These are phyloP conservation scores for Papilio aristodemus DNA, from an alignment of 1,140 invertebrate species.

Conservation along the genomic window DNA sequence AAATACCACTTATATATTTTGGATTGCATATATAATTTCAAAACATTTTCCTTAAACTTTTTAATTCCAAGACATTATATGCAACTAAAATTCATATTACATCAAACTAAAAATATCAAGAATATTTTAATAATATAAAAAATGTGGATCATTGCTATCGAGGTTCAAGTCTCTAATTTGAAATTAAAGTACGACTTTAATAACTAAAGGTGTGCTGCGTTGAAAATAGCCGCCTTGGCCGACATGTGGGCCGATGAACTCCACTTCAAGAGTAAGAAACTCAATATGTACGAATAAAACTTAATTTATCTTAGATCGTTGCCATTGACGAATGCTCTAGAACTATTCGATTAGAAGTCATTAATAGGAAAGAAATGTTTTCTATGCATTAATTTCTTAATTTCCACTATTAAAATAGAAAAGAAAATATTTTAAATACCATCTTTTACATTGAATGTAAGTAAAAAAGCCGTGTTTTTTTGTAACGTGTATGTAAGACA, in stretches of 20 bases:
- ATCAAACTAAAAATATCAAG: too few relatives aligned
- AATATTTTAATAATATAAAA: not conserved
- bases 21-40: conserved; percentile 6
- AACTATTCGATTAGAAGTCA: not conserved
- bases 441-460: too few relatives aligned
- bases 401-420: not conserved
- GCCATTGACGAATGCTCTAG: conserved; percentile 14
- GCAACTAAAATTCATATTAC: too few relatives aligned
- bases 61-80: not conserved
- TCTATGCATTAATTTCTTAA: not conserved
- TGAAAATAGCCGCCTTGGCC: conserved; percentile 22
- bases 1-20: conserved; percentile 21
- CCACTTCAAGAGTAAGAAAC: conserved; percentile 14
- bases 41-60: not conserved
- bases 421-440: not conserved
- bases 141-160: not conserved
- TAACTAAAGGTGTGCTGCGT: conserved; percentile 16
- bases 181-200: conserved; percentile 14
- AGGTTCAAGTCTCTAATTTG: conserved; percentile 13
- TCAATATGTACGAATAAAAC: conserved; percentile 6
- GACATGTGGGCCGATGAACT: conserved; percentile 14
- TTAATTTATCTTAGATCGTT: conserved; percentile 14
- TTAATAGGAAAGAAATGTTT: conserved; percentile 3
- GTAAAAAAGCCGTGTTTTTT: not conserved
- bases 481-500: not conserved